These are phyloP conservation scores for Lutjanus erythropterus DNA, from an alignment of 2,113 vertebrate genomes.

Conservation along the genomic window DNA sequence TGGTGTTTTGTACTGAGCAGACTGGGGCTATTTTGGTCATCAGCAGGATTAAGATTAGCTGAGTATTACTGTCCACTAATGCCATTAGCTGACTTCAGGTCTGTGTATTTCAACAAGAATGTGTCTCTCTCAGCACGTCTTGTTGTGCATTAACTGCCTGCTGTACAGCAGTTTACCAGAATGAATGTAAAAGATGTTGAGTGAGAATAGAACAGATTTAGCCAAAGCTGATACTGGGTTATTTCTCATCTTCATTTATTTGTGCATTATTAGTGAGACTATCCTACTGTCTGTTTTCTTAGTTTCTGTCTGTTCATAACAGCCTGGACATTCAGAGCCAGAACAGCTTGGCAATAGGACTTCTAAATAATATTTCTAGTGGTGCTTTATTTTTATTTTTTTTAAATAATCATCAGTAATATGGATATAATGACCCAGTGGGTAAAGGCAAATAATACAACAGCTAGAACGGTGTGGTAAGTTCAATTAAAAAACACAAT, in stretches of 20 bases:
- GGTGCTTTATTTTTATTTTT: no score
- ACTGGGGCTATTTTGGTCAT: slow-evolving; percentile 21
- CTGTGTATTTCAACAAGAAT: neutral
- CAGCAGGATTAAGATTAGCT: slow-evolving; percentile 59
- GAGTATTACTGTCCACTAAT: slow-evolving; percentile 54
- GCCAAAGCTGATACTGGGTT: neutral
- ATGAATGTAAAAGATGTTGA: neutral
- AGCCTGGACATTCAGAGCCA: no score
- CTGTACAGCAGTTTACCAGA: neutral
- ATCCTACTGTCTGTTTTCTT: no score
- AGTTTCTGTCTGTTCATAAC: no score
- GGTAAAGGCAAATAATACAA: no score
- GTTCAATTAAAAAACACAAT: no score
- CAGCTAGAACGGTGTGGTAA: no score
- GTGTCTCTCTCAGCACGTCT: neutral
- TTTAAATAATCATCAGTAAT: no score
- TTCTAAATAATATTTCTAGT: no score
- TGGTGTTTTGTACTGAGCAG: slow-evolving; percentile 1
- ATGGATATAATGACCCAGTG: no score
- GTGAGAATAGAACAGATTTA: neutral
- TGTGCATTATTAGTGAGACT: neutral
- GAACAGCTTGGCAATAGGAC: no score
- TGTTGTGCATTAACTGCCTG: neutral
- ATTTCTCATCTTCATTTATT: neutral
- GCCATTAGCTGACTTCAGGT: slow-evolving; percentile 41